Evolutionary conservation across 2,113 vertebrate genomes (phyloP).

Genomic region (Poecilia latipinna): DNA sequence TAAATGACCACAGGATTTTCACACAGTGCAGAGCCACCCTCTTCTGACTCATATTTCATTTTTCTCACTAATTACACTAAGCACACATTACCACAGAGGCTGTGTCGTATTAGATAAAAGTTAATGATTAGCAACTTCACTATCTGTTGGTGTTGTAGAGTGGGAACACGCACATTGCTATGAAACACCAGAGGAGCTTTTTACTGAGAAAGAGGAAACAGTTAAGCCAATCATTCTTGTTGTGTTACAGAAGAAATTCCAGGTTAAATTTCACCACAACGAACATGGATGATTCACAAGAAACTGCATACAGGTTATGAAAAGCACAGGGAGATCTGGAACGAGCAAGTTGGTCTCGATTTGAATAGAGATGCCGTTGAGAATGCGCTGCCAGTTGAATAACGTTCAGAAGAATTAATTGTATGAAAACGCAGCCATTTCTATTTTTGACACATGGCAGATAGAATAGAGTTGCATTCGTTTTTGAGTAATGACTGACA

Average conservation of each 20-base stretch:
- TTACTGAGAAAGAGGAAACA: conserved; percentile 65
- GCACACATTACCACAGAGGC: background rate
- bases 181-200: background rate
- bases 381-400: background rate
- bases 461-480: background rate
- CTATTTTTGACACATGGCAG: background rate
- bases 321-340: background rate
- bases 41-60: conserved; percentile 7
- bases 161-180: conserved; percentile 3
- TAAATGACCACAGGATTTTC: background rate
- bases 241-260: conserved; percentile 45
- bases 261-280: background rate
- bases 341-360: background rate
- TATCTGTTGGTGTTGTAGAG: background rate
- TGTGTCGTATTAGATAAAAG: background rate
- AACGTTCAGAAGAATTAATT: background rate
- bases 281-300: conserved; percentile 4
- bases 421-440: background rate
- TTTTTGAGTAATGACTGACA: background rate
- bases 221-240: conserved; percentile 6
- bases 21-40: background rate
- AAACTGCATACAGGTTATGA: background rate
- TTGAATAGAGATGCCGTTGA: conserved; percentile 3
- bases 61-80: background rate
- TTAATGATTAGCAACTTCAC: conserved; percentile 28